Conservation (phyloP, 2,113 vertebrate genomes). For the Odocoileus hemionus region DNA sequence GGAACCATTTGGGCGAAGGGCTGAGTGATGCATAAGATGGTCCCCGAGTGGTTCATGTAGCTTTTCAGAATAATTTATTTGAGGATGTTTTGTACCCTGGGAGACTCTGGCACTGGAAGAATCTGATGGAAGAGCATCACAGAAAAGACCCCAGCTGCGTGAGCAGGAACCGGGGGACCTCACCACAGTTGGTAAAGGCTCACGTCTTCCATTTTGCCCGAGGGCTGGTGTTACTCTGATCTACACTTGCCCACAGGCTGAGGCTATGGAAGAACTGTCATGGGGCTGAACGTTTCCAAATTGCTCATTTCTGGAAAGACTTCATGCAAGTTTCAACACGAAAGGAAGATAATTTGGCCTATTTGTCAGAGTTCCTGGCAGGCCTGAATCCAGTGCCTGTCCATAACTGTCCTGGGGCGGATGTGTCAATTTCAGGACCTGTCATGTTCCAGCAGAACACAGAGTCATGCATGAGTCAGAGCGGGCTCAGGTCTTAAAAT, state of each 20-base stretch:
- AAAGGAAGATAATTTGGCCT: slow-evolving; percentile 25
- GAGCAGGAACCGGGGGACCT: neutral
- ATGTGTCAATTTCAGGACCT: slow-evolving; percentile 31
- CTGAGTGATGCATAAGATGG: neutral
- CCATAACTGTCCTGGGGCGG: neutral
- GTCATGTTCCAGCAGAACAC: neutral
- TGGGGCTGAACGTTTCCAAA: neutral
- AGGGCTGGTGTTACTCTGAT: neutral
- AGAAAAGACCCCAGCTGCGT: neutral
- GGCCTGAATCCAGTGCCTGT: neutral
- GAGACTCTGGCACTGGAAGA: neutral
- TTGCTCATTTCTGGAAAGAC: slow-evolving; percentile 53
- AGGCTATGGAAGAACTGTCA: neutral
- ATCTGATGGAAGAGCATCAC: neutral
- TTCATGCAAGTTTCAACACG: slow-evolving; percentile 19
- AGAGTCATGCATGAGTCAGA: neutral
- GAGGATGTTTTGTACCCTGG: neutral
- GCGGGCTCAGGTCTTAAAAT: neutral
- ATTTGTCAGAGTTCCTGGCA: slow-evolving; percentile 34
- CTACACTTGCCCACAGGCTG: neutral
- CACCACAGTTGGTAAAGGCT: neutral
- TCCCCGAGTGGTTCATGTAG: neutral
- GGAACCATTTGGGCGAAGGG: neutral
- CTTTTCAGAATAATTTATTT: neutral
- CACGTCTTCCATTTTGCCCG: neutral